A percentile compares a stretch with the other conserved stretches of the same genome.
phyloP scores from a whole-genome alignment of 2,888 invertebrate genomes.

The Labia minor region DNA sequence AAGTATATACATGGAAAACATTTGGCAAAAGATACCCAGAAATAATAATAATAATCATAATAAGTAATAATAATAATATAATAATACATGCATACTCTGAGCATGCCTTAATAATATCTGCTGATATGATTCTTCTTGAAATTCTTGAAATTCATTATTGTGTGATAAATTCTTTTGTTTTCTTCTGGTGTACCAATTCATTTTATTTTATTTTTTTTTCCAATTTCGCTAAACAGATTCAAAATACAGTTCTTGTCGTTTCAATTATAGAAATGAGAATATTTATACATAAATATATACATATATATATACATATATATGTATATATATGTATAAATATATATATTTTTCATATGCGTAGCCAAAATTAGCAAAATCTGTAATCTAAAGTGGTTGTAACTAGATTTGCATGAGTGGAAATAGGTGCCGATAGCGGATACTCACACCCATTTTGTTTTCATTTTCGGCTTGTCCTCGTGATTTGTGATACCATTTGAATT shows the following conservation, averaged over 20 bases:
- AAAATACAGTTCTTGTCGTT: neutral
- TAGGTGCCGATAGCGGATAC: slow-evolving; percentile 7
- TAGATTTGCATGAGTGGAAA: slow-evolving; percentile 13
- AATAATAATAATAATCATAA: neutral
- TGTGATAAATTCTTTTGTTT: neutral
- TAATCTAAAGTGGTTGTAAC: slow-evolving; percentile 13
- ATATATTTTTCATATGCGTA: slow-evolving; percentile 13
- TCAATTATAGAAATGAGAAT: slow-evolving; percentile 3
- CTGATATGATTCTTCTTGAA: neutral
- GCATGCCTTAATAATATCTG: slow-evolving; percentile 1
- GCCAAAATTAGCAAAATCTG: neutral
- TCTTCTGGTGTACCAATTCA: neutral
- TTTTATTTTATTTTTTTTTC: no score
- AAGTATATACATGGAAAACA: neutral
- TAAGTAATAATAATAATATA: neutral
- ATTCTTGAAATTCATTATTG: neutral
- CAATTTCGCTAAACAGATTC: neutral
- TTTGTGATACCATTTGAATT: neutral
- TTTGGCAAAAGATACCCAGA: slow-evolving; percentile 13
- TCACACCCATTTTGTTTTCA: neutral
- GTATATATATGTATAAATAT: no score
- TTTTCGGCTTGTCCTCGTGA: neutral
- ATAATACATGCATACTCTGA: neutral
- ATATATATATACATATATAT: no score
- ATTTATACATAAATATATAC: no score